Base-by-base conservation (phyloP, 2,113 vertebrate species). In the Oreochromis aureus region DNA sequence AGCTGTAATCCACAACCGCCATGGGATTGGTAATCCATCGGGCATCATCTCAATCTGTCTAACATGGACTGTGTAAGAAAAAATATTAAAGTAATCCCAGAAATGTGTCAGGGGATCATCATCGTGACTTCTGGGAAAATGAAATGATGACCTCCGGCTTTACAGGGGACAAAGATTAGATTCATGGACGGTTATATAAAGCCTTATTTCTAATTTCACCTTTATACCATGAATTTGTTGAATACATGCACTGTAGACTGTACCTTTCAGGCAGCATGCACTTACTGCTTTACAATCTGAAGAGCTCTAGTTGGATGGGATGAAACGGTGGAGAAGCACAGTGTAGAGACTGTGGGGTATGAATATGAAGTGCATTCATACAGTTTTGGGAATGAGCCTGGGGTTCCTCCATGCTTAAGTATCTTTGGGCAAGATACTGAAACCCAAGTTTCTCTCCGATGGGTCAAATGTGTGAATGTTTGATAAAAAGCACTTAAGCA, bases 11-110 rank as follows among this genome's bases (percentile, higher is more conserved):
- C 91, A 90, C 63, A 44, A 27, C 15, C 10, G 7, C 24, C 55
- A 15, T 39, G 22, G 44, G 79, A 84, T 39, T 66, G 80, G 55
- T 89, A 91, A 91, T 90, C 93, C 88, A 51, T 19, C 81, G 34
- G 30, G 39, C 85, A 84, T 92, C 88, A 83, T 92, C 73, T 85
- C 93, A 92, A 90, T 90, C 92, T 89, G 82, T 82, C 61, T 12
- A 12, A 81, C 86, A 58, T 39, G 32, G 7, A 54, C 53, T 79
- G 44, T 55, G 61, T 56, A 80, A 59, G 58, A 69, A 53, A 30
- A 34, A 44, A 76, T 84, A 85, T 92, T 85, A 83, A 91, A 88
- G 90, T 84, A 86, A 83, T 91, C 71, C 32, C 84, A 55, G 78
- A 87, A 89, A 90, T 86, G 87, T 91, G 91, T 87, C 76, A 53